A percentile compares a stretch with the other conserved stretches of the same genome.
Conservation (phyloP, 2,797 vertebrate genomes). For the Pelodytes ibericus region DNA sequence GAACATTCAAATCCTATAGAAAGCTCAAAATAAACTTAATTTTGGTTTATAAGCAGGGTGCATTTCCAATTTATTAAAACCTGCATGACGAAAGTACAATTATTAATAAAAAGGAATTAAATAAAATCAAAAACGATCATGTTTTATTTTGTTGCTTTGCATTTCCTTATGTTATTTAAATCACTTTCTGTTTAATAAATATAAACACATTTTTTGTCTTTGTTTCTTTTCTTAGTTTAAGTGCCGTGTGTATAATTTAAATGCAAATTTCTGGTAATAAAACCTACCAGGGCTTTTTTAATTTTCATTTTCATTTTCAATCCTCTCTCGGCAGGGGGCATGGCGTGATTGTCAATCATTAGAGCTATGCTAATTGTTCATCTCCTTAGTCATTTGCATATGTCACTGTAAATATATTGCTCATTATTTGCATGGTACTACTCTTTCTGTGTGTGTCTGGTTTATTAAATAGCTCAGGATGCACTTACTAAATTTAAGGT, state of each 20-base stretch:
- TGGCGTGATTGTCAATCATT: neutral
- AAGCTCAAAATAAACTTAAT: too few relatives aligned
- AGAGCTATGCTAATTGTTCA: neutral
- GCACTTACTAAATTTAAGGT: too few relatives aligned
- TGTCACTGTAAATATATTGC: neutral
- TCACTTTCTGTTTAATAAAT: conserved; percentile 4
- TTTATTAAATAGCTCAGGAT: too few relatives aligned
- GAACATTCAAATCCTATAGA: too few relatives aligned
- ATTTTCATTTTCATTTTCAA: neutral
- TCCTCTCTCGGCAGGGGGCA: conserved; percentile 11
- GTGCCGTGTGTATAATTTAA: conserved; percentile 26
- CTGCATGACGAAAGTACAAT: neutral
- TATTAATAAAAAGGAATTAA: neutral
- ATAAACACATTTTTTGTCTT: conserved; percentile 5
- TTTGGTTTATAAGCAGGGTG: neutral
- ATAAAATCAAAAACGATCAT: neutral
- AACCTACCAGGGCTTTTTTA: neutral
- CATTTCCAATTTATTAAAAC: neutral
- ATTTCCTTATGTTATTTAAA: neutral
- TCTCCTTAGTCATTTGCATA: neutral
- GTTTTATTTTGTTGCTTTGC: neutral
- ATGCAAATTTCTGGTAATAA: conserved; percentile 39
- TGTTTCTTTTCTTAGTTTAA: neutral
- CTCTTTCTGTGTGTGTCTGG: too few relatives aligned
- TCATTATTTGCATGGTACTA: neutral